A percentile compares a stretch with the other conserved stretches of the same genome.
Evolutionary conservation across 2,888 invertebrate genomes (phyloP).

Genomic region (Calameuta pallipes): DNA sequence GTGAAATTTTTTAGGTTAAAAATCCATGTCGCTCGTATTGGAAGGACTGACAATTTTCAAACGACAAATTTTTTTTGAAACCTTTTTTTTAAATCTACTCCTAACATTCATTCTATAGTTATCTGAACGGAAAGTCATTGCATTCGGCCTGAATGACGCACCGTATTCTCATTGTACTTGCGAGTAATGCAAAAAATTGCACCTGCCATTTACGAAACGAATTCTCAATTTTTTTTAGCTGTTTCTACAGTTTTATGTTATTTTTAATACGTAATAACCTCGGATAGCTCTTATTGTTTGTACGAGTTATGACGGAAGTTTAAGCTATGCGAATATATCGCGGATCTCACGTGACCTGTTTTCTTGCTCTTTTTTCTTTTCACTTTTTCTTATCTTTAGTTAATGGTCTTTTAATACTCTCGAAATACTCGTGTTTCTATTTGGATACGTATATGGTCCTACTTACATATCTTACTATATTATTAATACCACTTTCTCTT

Average conservation of each 20-base stretch:
- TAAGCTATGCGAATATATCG: not conserved
- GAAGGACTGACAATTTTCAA: not conserved
- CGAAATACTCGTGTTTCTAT: not conserved
- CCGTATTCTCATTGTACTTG: not conserved
- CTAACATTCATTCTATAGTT: not conserved
- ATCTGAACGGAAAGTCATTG: not conserved
- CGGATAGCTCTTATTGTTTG: not conserved
- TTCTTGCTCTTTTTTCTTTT: not conserved
- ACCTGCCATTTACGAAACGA: not conserved
- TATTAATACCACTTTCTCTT: constrained; percentile 1
- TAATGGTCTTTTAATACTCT: not conserved
- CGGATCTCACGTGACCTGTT: not conserved
- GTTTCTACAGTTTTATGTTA: not conserved
- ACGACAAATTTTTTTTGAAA: not conserved
- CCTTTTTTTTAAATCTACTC: not conserved
- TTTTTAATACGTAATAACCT: not conserved
- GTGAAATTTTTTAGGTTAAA: not conserved
- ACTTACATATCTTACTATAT: not conserved
- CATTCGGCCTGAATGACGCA: not conserved
- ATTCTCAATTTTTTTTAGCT: not conserved
- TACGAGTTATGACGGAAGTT: not conserved
- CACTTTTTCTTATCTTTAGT: not conserved
- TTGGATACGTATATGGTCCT: not conserved
- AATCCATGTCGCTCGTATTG: not conserved
- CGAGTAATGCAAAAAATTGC: not conserved